These are phyloP conservation scores for Natator depressus DNA, from an alignment of 2,113 vertebrate genomes.

Conservation along the genomic window DNA sequence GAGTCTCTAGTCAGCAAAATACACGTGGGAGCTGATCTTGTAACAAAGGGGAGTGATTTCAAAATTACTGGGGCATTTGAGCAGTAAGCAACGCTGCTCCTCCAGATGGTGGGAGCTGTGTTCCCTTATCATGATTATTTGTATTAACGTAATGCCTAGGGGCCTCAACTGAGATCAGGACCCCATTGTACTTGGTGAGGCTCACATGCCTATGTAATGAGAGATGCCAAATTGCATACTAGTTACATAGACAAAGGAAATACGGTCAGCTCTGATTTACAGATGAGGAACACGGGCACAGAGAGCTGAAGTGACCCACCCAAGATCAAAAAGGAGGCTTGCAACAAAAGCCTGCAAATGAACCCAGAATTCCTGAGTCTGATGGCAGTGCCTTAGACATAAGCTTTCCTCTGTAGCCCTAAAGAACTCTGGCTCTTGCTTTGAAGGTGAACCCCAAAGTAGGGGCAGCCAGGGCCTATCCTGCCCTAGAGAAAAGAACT, in stretches of 20 bases:
- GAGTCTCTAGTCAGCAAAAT: neutral
- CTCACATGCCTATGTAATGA: neutral
- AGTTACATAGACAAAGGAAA: neutral
- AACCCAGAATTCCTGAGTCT: neutral
- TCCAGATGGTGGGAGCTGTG: neutral
- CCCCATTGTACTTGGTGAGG: neutral
- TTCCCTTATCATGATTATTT: neutral
- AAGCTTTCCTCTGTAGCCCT: neutral
- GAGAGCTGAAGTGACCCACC: neutral
- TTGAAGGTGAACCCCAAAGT: neutral
- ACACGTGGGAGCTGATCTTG: neutral
- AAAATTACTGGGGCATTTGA: neutral
- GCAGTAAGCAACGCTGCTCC: rapidly evolving
- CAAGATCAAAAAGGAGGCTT: neutral
- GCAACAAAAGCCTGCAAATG: neutral
- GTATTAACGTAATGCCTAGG: neutral
- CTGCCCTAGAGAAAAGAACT: neutral
- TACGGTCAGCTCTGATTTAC: neutral
- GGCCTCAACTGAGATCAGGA: neutral
- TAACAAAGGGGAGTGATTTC: neutral
- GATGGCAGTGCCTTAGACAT: neutral
- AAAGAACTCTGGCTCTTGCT: neutral
- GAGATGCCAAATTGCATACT: neutral
- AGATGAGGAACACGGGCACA: neutral
- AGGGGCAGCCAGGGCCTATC: too few relatives aligned